Evolutionary conservation across 2,113 vertebrate species (phyloP), one percentile per base, ranked within the genome.

Genomic region (Paratilapia polleni): DNA sequence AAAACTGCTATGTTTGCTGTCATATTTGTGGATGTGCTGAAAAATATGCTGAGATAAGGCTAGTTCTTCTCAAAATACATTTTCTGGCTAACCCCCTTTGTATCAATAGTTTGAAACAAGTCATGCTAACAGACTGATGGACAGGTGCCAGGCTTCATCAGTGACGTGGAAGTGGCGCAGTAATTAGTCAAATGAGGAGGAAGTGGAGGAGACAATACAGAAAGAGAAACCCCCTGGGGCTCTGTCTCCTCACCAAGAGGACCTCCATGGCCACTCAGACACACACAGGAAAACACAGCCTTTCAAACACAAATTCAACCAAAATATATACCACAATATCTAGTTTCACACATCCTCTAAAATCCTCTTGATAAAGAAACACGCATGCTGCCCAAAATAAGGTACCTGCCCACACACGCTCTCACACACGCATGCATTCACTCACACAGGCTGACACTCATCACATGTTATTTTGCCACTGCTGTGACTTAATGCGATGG

Each of bases 141-240:
- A 93, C 93, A 94, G 91, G 91, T 94, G 95, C 92, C 92, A 93
- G 92, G 92, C 93, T 90, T 91, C 91, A 88, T 95, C 92, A 93
- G 83, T 81, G 83, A 83, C 24, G 82, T 93, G 93, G 91, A 94
- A 95, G 87, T 91, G 89, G 88, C 78, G 82, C 83, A 87, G 91
- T 94, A 93, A 95, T 95, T 94, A 94, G 90, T 89, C 83, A 94
- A 91, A 94, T 92, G 91, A 94, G 91, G 81, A 93, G 88, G 83
- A 93, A 86, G 86, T 73, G 83, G 82, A 91, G 76, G 64, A 88
- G 91, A 92, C 60, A 75, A 83, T 63, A 77, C 52, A 70, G 78
- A 88, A 70, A 87, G 83, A 83, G 74, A 88, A 74, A 52, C 68
- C 82, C 89, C 91, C 85, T n/a, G 77, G 83, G 92, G 87, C 74